Percentiles rank a stretch among this genome's conserved stretches.
These are phyloP conservation scores for Timema cristinae DNA, from an alignment of 2,888 invertebrate genomes.

Conservation along the genomic window DNA sequence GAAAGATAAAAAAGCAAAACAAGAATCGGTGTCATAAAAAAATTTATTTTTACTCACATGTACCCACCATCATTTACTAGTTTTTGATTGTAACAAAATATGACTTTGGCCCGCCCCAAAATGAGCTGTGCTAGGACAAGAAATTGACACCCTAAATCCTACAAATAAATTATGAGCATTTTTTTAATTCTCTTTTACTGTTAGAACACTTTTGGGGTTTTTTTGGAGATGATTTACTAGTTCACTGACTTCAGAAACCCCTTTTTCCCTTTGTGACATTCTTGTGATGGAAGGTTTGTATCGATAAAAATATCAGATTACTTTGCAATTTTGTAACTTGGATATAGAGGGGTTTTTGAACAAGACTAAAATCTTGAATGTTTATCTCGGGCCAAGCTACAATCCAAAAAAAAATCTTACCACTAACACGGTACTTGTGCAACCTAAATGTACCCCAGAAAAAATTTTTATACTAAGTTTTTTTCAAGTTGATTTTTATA, in stretches of 20 bases:
- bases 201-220: neutral
- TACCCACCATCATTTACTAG: too few relatives aligned
- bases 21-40: too few relatives aligned
- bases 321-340: neutral
- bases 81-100: too few relatives aligned
- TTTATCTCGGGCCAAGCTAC: neutral
- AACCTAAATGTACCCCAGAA: too few relatives aligned
- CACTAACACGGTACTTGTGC: too few relatives aligned
- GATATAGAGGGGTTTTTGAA: neutral
- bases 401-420: neutral
- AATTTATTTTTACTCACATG: too few relatives aligned
- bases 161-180: neutral
- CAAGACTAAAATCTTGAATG: neutral
- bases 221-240: neutral
- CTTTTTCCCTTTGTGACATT: slow-evolving; percentile 5
- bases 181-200: neutral
- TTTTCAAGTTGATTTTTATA: too few relatives aligned
- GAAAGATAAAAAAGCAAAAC: too few relatives aligned
- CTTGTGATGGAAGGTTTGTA: too few relatives aligned
- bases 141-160: neutral
- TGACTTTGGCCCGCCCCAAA: neutral
- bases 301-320: neutral
- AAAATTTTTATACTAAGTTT: too few relatives aligned
- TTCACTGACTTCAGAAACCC: neutral
- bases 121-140: neutral